phyloP scores from a whole-genome alignment of 2,888 invertebrate genomes.

The Chymomyza fuscimana region DNA sequence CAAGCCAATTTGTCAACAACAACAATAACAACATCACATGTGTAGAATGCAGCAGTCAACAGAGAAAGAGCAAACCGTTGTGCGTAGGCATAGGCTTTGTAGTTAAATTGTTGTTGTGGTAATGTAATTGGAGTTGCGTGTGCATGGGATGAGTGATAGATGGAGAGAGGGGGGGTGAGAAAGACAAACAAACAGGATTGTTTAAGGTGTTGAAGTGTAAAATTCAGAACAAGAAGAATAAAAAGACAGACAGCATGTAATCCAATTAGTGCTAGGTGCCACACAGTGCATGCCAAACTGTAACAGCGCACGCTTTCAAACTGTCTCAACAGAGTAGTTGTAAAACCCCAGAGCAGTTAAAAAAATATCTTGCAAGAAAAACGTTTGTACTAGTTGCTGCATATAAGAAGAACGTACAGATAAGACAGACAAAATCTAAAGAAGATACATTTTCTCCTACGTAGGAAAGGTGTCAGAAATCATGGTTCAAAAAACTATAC shows the following conservation, averaged over 20 bases:
- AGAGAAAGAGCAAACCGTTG: neutral
- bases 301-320: neutral
- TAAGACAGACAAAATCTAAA: no score
- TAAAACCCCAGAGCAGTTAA: no score
- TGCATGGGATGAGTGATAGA: constrained; percentile 6
- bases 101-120: constrained; percentile 32
- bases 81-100: constrained; percentile 35
- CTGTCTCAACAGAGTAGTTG: no score
- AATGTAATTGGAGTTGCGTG: constrained; percentile 59
- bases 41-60: neutral
- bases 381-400: no score
- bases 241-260: constrained; percentile 23
- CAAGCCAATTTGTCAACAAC: constrained; percentile 61
- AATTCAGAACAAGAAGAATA: constrained; percentile 26
- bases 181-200: constrained; percentile 8
- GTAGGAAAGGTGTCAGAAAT: no score
- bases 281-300: constrained; percentile 18
- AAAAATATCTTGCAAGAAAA: no score
- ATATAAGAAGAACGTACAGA: no score
- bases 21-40: constrained; percentile 39
- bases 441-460: no score
- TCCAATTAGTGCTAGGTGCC: constrained; percentile 41
- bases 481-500: no score
- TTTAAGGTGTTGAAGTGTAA: constrained; percentile 38
- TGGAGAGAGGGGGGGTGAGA: neutral